Evolutionary conservation across 2,113 vertebrate species (phyloP), one percentile per base, ranked within the genome.

Genomic region (Psilopsiagon aymara): DNA sequence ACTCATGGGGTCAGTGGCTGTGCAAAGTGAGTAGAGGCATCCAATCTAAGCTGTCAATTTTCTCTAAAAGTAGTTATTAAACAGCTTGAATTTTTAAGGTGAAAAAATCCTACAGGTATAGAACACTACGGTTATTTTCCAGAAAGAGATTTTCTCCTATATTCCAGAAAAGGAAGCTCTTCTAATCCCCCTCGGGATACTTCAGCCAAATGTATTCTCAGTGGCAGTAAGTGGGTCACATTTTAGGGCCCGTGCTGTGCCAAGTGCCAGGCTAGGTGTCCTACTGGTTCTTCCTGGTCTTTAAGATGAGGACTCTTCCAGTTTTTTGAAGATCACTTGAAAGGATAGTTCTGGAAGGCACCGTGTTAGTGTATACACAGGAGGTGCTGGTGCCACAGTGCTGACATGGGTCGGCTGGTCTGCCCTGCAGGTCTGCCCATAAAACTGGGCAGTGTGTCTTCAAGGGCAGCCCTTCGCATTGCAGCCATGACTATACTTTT

Each of bases 341-440:
- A 33, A 82, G 20, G 27, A 4, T n/a, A 21, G 28, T 12, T 74
- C 39, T 62, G 62, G 24, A 55, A 43, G 25, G 49, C 5, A 7
- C 23, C 1, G 2, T 2, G 0, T 46, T 25, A 6, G 5, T 7
- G 17, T 28, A 8, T 1, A 10, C 2, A 1, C 9, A 17, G 60
- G 57, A 85, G 70, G 31, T 55, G 28, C 15, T 24, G 8, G 17
- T 18, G 27, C 43, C 24, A 10, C 35, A 18, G 27, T 2, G 0
- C 23, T 25, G 46, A n/a, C 4, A 23, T 1, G 13, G 55, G 33
- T 35, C 2, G 28, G 37, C 68, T 28, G 33, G 21, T 39, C 59
- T 19, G 7, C 12, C 1, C 33, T 59, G 43, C 24, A 43, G 0
- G 11, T 14, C 23, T 53, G 44, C 35, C 29, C 52, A 59, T 66